These are phyloP conservation scores for Sogatella furcifera DNA, from an alignment of 1,140 invertebrate genomes.

Conservation along the genomic window DNA sequence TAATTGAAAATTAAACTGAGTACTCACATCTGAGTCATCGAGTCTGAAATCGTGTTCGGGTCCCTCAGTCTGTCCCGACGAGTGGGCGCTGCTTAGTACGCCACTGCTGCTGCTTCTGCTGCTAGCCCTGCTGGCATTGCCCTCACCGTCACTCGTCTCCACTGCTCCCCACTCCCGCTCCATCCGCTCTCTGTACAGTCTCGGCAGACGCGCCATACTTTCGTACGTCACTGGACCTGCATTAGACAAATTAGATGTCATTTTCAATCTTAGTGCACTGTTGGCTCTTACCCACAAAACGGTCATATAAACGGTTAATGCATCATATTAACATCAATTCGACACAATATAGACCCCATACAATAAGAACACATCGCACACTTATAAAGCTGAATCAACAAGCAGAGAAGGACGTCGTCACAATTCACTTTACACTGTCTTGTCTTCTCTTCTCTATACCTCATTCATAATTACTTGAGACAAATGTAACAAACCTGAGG, in stretches of 20 bases:
- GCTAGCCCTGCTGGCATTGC: background rate
- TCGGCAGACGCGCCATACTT: conserved; percentile 66
- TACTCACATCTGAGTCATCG: conserved; percentile 19
- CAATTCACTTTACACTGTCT: too few species aligned
- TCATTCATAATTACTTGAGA: too few species aligned
- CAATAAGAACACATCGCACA: too few species aligned
- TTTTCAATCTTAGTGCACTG: too few species aligned
- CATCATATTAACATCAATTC: too few species aligned
- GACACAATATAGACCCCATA: too few species aligned
- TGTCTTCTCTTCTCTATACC: too few species aligned
- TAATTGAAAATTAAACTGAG: background rate
- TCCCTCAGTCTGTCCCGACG: conserved; percentile 58
- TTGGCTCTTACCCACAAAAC: too few species aligned
- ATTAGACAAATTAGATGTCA: background rate
- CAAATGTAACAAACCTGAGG: too few species aligned
- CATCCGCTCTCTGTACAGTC: conserved; percentile 49
- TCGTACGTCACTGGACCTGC: conserved; percentile 69
- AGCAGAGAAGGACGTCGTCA: too few species aligned
- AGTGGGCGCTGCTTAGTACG: conserved; percentile 17
- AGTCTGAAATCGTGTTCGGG: conserved; percentile 41
- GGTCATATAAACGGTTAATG: too few species aligned
- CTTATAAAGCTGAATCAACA: too few species aligned
- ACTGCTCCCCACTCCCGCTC: conserved; percentile 14
- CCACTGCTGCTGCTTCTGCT: conserved; percentile 24
- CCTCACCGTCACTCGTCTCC: conserved; percentile 35